These are phyloP conservation scores for Acromyrmex echinatior DNA, from an alignment of 1,140 invertebrate genomes.

Conservation along the genomic window DNA sequence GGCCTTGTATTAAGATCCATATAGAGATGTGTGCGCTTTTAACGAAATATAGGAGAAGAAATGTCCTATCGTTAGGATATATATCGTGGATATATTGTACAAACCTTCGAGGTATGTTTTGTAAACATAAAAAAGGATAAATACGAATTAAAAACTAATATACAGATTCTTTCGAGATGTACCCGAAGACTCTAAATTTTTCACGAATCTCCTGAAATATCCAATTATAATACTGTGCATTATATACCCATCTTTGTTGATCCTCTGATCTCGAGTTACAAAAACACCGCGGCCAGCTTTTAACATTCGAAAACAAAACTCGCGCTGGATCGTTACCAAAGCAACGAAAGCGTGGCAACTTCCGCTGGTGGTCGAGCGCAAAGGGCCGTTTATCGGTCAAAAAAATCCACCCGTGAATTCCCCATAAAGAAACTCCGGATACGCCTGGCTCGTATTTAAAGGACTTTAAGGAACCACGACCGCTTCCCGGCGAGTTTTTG, in stretches of 20 bases:
- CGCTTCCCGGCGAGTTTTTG: conserved; percentile 73
- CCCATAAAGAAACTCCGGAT: conserved; percentile 72
- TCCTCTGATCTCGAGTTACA: not conserved
- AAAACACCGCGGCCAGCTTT: conserved; percentile 8
- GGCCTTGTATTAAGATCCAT: too few species aligned
- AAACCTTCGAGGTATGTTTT: not conserved
- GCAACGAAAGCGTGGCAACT: conserved; percentile 35
- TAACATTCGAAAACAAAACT: not conserved
- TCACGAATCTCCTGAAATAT: conserved; percentile 24
- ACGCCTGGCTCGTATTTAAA: conserved; percentile 78
- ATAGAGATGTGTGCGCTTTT: not conserved
- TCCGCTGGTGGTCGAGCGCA: conserved; percentile 14
- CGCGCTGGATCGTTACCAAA: conserved; percentile 30
- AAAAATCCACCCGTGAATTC: conserved; percentile 42
- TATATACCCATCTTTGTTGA: not conserved
- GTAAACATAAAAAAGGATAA: not conserved
- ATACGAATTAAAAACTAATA: not conserved
- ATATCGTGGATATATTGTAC: too few species aligned
- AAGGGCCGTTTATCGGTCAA: conserved; percentile 62
- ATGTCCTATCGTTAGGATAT: not conserved
- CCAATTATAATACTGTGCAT: conserved; percentile 13
- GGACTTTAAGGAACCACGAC: conserved; percentile 76
- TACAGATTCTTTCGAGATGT: not conserved
- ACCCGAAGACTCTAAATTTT: not conserved
- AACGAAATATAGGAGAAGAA: not conserved